These are phyloP conservation scores for Hymenochirus boettgeri DNA, from an alignment of 2,113 vertebrate genomes.

Conservation along the genomic window DNA sequence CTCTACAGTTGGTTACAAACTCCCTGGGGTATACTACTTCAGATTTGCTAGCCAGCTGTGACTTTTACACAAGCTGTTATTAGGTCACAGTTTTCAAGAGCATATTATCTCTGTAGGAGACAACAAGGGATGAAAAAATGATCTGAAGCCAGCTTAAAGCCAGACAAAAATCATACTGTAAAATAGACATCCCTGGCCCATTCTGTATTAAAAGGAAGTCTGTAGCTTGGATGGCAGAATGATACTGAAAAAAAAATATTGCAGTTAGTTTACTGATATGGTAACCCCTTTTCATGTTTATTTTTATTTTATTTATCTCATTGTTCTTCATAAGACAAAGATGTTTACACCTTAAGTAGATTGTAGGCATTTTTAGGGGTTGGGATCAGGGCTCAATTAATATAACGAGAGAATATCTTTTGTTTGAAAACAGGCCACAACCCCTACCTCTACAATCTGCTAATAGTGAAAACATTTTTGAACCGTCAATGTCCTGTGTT, in stretches of 20 bases:
- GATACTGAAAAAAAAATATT: not conserved
- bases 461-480: slow-evolving; percentile 74
- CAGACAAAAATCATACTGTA: slow-evolving; percentile 9
- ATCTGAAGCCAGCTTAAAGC: slow-evolving; percentile 38
- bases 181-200: not conserved
- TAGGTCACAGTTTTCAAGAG: not conserved
- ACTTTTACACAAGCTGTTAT: slow-evolving; percentile 32
- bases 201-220: not conserved
- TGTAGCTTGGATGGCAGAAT: not conserved
- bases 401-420: slow-evolving; percentile 40
- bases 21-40: slow-evolving; percentile 57
- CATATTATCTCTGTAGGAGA: not conserved
- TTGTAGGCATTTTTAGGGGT: slow-evolving; percentile 63
- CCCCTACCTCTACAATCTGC: slow-evolving; percentile 70
- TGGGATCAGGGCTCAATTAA: slow-evolving; percentile 43
- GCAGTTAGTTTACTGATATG: slow-evolving; percentile 63
- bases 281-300: slow-evolving; percentile 49
- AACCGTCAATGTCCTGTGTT: slow-evolving; percentile 54
- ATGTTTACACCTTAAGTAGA: slow-evolving; percentile 76
- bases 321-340: slow-evolving; percentile 60
- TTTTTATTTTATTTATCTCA: slow-evolving; percentile 34
- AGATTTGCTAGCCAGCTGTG: slow-evolving; percentile 60
- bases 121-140: slow-evolving; percentile 32
- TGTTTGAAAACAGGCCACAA: slow-evolving; percentile 41
- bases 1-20: slow-evolving; percentile 49